Evolutionary conservation across 2,113 vertebrate species (phyloP).

Genomic region (Gavialis gangeticus): DNA sequence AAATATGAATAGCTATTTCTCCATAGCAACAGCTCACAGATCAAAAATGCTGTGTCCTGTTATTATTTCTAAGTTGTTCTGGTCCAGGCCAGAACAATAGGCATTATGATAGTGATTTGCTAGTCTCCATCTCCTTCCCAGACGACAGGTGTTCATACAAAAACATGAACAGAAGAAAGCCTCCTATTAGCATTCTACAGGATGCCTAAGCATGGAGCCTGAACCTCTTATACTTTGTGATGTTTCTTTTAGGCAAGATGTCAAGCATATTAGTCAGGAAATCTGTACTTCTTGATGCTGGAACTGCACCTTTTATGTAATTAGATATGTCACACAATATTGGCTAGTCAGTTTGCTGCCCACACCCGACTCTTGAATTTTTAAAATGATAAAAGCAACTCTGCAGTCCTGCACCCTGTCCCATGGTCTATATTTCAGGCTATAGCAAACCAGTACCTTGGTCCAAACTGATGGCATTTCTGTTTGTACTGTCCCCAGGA

Average conservation of each 20-base stretch:
- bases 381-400: neutral
- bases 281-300: neutral
- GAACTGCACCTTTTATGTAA: neutral
- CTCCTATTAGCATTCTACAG: no score
- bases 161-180: rapidly evolving
- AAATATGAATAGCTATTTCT: neutral
- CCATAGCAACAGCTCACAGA: neutral
- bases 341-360: neutral
- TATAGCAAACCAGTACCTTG: neutral
- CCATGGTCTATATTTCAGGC: neutral
- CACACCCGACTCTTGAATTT: neutral
- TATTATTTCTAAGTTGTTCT: neutral
- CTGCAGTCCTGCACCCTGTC: neutral
- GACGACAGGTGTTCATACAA: neutral
- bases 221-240: neutral
- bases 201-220: neutral
- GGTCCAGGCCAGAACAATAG: rapidly evolving
- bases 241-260: neutral
- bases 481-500: rapidly evolving
- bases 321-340: neutral
- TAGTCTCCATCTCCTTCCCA: neutral
- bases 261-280: neutral
- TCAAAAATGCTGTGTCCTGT: neutral
- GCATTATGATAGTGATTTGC: neutral
- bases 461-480: neutral